These are phyloP conservation scores for Pammene fasciana DNA, from an alignment of 2,888 invertebrate genomes.

Conservation along the genomic window DNA sequence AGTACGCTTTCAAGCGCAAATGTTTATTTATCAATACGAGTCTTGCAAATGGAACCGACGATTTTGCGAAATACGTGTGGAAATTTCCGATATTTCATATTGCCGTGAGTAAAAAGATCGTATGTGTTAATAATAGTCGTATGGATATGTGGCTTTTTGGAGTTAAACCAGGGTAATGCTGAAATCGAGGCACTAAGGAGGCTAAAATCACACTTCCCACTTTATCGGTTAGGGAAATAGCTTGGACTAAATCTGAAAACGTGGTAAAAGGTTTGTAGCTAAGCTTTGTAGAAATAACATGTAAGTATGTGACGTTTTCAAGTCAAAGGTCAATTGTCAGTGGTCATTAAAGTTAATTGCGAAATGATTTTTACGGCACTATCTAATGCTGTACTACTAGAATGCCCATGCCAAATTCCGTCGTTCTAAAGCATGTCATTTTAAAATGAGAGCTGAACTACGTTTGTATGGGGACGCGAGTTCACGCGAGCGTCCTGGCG, in stretches of 20 bases:
- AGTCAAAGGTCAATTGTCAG: no score
- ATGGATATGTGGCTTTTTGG: background rate
- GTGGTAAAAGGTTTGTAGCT: background rate
- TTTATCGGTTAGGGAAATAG: conserved; percentile 3
- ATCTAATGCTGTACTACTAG: no score
- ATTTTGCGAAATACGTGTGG: conserved; percentile 50
- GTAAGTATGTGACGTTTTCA: no score
- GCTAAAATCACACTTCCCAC: conserved; percentile 21
- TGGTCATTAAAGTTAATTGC: no score
- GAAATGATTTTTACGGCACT: no score
- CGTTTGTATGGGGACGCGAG: no score
- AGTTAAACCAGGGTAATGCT: background rate
- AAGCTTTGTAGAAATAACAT: no score
- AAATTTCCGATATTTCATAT: conserved; percentile 54
- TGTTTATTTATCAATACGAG: conserved; percentile 12
- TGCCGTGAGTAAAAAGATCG: conserved; percentile 43
- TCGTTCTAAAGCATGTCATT: no score
- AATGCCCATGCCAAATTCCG: no score
- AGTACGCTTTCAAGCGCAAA: background rate
- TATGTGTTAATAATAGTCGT: background rate
- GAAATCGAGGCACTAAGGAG: conserved; percentile 32
- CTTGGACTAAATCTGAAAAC: background rate
- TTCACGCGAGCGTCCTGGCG: no score
- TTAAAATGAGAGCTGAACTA: no score
- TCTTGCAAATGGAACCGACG: conserved; percentile 35